A percentile compares a stretch with the other conserved stretches of the same genome.
Evolutionary conservation across 1,140 invertebrate genomes (phyloP).

Genomic region (Hesperophylax magnus): DNA sequence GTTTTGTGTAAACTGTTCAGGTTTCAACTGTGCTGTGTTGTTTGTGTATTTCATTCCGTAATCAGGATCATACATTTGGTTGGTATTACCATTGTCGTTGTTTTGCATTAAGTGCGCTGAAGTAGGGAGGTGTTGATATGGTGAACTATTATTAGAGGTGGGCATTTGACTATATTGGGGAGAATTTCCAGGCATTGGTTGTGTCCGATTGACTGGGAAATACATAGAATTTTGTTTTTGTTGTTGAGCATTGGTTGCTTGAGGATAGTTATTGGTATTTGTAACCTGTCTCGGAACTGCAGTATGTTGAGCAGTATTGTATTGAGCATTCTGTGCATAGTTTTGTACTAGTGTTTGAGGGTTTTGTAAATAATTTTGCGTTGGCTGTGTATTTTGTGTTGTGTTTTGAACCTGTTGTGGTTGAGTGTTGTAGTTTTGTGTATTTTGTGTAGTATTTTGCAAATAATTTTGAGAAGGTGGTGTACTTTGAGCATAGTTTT

Average conservation of each 20-base stretch:
- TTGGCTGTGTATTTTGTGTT: conserved; percentile 55
- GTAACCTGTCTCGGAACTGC: conserved; percentile 32
- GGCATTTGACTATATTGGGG: conserved; percentile 35
- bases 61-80: conserved; percentile 45
- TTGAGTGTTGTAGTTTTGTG: conserved; percentile 60
- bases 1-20: conserved; percentile 42
- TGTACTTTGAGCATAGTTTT: conserved; percentile 51
- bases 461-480: not conserved
- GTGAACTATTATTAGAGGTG: conserved; percentile 43
- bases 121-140: conserved; percentile 69
- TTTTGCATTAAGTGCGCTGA: conserved; percentile 66
- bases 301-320: conserved; percentile 52
- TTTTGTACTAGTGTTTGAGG: conserved; percentile 64
- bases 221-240: conserved; percentile 57
- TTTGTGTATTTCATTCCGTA: conserved; percentile 46
- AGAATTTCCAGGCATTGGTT: conserved; percentile 41
- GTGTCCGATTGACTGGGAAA: conserved; percentile 55
- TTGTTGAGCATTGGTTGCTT: conserved; percentile 38
- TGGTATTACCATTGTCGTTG: conserved; percentile 45
- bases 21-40: conserved; percentile 28
- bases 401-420: conserved; percentile 63
- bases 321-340: conserved; percentile 48
- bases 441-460: conserved; percentile 25
- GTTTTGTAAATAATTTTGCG: conserved; percentile 58
- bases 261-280: conserved; percentile 44